Base-by-base conservation (phyloP, 2,113 vertebrate genomes). In the Sakesphorus luctuosus region DNA sequence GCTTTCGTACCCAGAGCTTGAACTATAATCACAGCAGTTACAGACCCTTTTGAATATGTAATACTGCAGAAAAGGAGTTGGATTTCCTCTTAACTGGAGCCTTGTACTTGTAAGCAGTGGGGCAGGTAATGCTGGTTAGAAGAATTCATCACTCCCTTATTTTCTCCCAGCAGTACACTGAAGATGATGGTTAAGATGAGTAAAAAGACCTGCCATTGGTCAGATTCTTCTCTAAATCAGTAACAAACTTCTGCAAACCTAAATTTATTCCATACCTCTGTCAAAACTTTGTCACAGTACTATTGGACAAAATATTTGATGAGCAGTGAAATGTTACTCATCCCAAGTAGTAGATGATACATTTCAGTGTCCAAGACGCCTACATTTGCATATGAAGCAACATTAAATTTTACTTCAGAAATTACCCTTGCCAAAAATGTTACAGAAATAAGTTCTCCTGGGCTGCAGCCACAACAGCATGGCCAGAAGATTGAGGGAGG, bases 81-180 rank as follows among this genome's bases (percentile, higher is more conserved):
- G 20, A 38, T 56, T 33, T 67, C 12, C 4, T 73, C 18, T 15
- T 24, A 58, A 4, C 10, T 31, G 17, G 9, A 71, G 10, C 9
- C 19, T 6, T 38, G 10, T 66, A 20, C 26, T 4, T 26, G 10
- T 53, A 69, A 33, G 7, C 2, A 1, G 5, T 2, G 4, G 2
- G 19, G 17, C 5, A 59, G 8, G 31, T 55, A 55, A n/a, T 13
- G 7, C 1, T n/a, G 11, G 4, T 28, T 49, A 61, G n/a, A 80
- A 59, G 23, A 84, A 67, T 28, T 9, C 8, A 29, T 56, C 20
- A 9, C 7, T 12, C 8, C 10, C 36, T 14, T 19, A 10, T 50
- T 77, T 65, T 36, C 14, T 36, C 17, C 50, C 35, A 61, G 9
- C 0, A 1, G 4, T 50, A 38, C 15, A 25, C 33, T 6, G 7